Evolutionary conservation across 2,113 vertebrate genomes (phyloP), one percentile per base, ranked within the genome.

Genomic region (Todiramphus saurophagus): DNA sequence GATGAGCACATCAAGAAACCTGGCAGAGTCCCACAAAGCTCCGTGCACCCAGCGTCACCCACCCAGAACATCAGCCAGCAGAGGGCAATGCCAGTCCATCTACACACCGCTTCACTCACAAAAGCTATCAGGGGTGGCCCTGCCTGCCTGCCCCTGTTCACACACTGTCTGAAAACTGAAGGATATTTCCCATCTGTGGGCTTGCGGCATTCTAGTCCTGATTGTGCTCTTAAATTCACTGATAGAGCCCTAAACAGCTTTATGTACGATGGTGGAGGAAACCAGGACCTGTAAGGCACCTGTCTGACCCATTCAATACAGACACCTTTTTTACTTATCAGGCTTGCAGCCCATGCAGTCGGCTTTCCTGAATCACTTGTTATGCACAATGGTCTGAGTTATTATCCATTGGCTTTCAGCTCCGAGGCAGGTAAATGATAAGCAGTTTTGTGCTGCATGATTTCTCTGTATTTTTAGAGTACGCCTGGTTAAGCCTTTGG

Each of bases 221-320:
- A 30, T 9, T 60, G 39, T 37, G 46, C 28, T 74, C 21, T 3
- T 39, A 13, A n/a, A 81, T 91, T 70, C 63, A 30, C 46, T 46
- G 83, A n/a, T 8, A 18, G 16, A 50, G 27, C 24, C 21, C 44
- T 39, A 3, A 92, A 44, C 6, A 59, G 10, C 50, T 53, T 16
- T 62, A 4, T 11, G 9, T 39, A 70, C 62, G 28, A 4, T 4
- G 8, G 16, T 16, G 27, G 13, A 43, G 35, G 60, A 91, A 84
- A 63, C 0, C 0, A 15, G 21, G 60, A 87, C 43, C 56, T 64
- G 9, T 12, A 78, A 81, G 56, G 11, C 0, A 0, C 10, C 16
- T 16, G 7, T 37, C 35, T 2, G 3, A 68, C 48, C n/a, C 14
- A 9, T 43, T 41, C 24, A 39, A 20, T 62, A 64, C 5, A 31